Evolutionary conservation across 2,113 vertebrate species (phyloP).

Genomic region (Pampusana beccarii): DNA sequence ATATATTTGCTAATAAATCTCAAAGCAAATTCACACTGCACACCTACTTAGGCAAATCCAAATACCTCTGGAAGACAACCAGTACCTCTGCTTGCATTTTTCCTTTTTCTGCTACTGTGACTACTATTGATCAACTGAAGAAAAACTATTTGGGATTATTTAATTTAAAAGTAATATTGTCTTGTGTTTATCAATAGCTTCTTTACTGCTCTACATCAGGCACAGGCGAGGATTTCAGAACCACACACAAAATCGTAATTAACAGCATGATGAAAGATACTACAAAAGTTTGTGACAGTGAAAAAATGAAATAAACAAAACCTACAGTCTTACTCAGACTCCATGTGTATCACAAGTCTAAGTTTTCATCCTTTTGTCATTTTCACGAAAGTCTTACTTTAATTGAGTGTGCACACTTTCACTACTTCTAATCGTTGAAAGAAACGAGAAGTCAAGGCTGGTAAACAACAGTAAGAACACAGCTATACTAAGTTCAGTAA

Average conservation of each 20-base stretch:
- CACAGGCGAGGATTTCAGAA: not conserved
- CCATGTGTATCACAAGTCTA: not conserved
- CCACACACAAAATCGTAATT: not conserved
- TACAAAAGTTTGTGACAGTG: not conserved
- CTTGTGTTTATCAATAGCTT: not conserved
- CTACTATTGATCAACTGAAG: not conserved
- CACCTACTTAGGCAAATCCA: not conserved
- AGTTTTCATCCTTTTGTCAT: not conserved
- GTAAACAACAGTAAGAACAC: slow-evolving; percentile 54
- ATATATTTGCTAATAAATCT: not conserved
- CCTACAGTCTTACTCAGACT: not conserved
- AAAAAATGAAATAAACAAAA: not conserved
- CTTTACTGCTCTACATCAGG: not conserved
- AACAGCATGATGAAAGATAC: not conserved
- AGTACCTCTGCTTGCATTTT: not conserved
- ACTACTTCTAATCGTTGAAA: slow-evolving; percentile 58
- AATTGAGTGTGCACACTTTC: slow-evolving; percentile 10
- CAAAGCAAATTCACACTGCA: not conserved
- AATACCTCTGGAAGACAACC: not conserved
- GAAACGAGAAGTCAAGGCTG: slow-evolving; percentile 62
- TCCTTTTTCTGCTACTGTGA: not conserved
- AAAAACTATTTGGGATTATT: not conserved
- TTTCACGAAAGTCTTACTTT: slow-evolving; percentile 32
- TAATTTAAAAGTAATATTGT: not conserved
- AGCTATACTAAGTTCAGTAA: slow-evolving; percentile 42